These are phyloP conservation scores for Corydoras sp. DNA, from an alignment of 2,113 vertebrate species.

Conservation along the genomic window DNA sequence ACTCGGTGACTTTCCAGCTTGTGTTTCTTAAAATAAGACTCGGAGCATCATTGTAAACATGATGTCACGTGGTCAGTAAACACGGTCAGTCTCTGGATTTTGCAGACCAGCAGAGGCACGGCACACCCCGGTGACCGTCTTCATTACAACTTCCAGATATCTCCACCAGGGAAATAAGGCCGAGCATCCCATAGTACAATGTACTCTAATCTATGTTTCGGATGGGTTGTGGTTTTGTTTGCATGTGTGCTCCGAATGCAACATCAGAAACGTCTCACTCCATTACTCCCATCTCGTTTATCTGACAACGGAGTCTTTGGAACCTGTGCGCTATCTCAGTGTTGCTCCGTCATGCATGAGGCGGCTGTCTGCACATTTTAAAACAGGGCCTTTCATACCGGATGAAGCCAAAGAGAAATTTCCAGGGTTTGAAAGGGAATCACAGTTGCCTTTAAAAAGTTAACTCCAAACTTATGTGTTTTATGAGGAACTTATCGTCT, in stretches of 20 bases:
- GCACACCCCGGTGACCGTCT: neutral
- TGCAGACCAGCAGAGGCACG: neutral
- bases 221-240: conserved; percentile 7
- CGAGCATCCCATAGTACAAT: conserved; percentile 1
- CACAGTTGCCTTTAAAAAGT: neutral
- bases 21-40: neutral
- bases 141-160: neutral
- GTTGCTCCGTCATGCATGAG: conserved; percentile 9
- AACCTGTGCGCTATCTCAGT: conserved; percentile 5
- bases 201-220: conserved; percentile 4
- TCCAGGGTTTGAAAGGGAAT: neutral
- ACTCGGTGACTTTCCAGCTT: neutral
- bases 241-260: conserved; percentile 12
- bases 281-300: conserved; percentile 9
- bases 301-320: neutral
- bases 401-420: neutral
- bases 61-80: neutral
- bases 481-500: no score
- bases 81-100: neutral
- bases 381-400: neutral
- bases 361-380: conserved; percentile 12
- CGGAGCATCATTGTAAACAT: neutral
- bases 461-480: neutral
- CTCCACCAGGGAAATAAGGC: conserved; percentile 4
- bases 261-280: neutral